phyloP scores from a whole-genome alignment of 2,888 invertebrate species.

The Noctua pronuba region DNA sequence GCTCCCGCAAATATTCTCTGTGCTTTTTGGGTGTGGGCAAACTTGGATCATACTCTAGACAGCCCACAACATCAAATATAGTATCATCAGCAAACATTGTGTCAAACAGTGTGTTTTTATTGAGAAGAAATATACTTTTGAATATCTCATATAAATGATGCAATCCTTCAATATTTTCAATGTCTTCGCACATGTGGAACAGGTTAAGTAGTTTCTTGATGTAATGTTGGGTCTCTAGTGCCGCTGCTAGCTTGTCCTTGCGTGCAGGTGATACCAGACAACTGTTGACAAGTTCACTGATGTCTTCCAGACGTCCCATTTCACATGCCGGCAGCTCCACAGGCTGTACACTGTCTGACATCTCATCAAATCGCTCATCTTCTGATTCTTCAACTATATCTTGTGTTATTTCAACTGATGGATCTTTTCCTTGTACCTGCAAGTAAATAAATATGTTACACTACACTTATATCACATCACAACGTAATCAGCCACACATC shows the following conservation, averaged over 20 bases:
- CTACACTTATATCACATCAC: constrained; percentile 17
- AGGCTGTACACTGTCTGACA: constrained; percentile 98
- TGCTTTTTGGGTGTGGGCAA: constrained; percentile 96
- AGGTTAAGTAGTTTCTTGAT: constrained; percentile 98
- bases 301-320: constrained; percentile 97
- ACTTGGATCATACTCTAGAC: constrained; percentile 99
- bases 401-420: constrained; percentile 99
- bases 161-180: constrained; percentile 98
- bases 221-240: constrained; percentile 98
- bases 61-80: constrained; percentile 99
- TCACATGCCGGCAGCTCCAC: constrained; percentile 99
- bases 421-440: constrained; percentile 99
- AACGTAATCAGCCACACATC: constrained; percentile 31
- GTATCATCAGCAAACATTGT: constrained; percentile 99
- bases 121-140: constrained; percentile 99
- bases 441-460: constrained; percentile 60
- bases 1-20: constrained; percentile 98
- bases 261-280: constrained; percentile 96
- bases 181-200: constrained; percentile 99
- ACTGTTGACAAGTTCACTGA: constrained; percentile 97
- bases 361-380: constrained; percentile 99
- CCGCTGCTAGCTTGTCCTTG: constrained; percentile 98
- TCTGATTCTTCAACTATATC: constrained; percentile 98
- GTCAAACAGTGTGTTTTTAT: constrained; percentile 99
- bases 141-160: constrained; percentile 99